Conservation (phyloP, 92 coral and sea anemone species). For the Galaxea fascicularis region DNA sequence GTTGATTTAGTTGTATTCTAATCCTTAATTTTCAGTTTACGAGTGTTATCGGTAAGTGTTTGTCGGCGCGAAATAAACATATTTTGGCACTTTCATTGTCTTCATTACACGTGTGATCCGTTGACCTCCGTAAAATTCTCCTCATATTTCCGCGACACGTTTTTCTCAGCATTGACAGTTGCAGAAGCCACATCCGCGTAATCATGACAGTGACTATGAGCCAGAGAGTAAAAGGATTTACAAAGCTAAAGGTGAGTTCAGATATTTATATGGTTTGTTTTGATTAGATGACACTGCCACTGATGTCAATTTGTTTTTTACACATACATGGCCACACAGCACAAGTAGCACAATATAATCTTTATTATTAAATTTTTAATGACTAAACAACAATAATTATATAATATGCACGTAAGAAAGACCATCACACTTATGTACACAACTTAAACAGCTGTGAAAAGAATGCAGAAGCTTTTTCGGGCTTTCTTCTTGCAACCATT, state of each 20-base stretch:
- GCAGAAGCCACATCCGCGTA: too few species aligned
- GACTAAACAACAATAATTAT: conserved; percentile 7
- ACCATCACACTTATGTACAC: conserved; percentile 4
- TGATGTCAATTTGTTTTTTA: conserved; percentile 7
- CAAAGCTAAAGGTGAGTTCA: conserved; percentile 12
- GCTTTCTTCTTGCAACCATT: background rate
- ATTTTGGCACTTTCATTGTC: too few species aligned
- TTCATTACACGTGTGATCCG: too few species aligned
- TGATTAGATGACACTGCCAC: conserved; percentile 9
- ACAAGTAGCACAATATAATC: background rate
- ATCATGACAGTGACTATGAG: conserved; percentile 5
- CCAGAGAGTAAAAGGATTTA: conserved; percentile 11
- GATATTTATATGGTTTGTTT: conserved; percentile 6
- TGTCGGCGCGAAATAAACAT: too few species aligned
- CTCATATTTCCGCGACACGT: too few species aligned
- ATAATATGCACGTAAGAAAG: background rate
- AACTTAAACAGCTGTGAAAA: background rate
- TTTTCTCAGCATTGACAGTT: too few species aligned
- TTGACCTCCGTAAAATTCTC: too few species aligned
- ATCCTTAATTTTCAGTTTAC: too few species aligned
- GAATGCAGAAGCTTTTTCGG: background rate
- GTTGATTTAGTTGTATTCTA: too few species aligned
- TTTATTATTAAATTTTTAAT: background rate
- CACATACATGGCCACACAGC: conserved; percentile 1
- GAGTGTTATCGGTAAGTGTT: too few species aligned